Conservation (phyloP, 1,140 invertebrate species). For the Gonioctena quinquepunctata region DNA sequence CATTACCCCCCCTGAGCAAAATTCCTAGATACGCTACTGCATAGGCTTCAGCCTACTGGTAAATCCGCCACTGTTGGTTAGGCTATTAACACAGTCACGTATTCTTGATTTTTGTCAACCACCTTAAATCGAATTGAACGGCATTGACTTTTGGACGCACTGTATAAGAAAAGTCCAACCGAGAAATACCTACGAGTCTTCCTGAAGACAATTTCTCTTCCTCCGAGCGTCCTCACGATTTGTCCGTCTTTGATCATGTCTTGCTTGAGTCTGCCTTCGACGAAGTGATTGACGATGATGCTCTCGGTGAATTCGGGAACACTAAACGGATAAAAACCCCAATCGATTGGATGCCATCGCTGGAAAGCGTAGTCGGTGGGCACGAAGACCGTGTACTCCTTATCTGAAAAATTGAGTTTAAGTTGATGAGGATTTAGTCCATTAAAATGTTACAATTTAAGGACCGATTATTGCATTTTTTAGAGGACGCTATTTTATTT, state of each 20-base stretch:
- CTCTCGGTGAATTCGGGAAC: conserved; percentile 68
- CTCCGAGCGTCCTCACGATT: conserved; percentile 61
- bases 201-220: conserved; percentile 60
- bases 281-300: conserved; percentile 66
- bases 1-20: too few relatives aligned
- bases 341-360: conserved; percentile 70
- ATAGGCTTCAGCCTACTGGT: too few relatives aligned
- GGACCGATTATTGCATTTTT: too few relatives aligned
- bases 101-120: too few relatives aligned
- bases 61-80: too few relatives aligned
- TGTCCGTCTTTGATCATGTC: conserved; percentile 61
- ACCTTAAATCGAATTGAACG: too few relatives aligned
- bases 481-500: too few relatives aligned
- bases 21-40: too few relatives aligned
- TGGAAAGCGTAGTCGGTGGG: conserved; percentile 69
- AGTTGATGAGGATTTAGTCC: too few relatives aligned
- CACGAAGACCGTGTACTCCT: conserved; percentile 66
- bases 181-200: conserved; percentile 59
- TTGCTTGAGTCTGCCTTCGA: conserved; percentile 62
- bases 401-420: conserved; percentile 60
- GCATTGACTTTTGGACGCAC: too few relatives aligned
- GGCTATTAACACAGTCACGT: too few relatives aligned
- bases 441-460: too few relatives aligned
- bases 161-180: conserved; percentile 1
- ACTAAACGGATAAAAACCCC: conserved; percentile 71